A percentile compares a stretch with the other conserved stretches of the same genome.
Conservation (phyloP, 2,797 vertebrate species). For the Phataginus tricuspis region DNA sequence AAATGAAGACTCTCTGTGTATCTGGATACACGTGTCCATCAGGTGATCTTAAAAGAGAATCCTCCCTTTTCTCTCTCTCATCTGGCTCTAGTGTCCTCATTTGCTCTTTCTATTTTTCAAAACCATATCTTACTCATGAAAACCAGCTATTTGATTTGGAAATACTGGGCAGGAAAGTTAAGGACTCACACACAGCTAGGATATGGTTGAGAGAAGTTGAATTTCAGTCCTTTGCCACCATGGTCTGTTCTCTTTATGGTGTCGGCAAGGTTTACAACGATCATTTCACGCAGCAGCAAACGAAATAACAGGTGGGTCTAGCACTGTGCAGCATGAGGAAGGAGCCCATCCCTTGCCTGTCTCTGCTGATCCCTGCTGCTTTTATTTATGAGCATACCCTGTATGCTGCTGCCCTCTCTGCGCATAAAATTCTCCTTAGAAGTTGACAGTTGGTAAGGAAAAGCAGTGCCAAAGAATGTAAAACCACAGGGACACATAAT, state of each 20-base stretch:
- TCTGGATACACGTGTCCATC: neutral
- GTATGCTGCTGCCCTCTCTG: neutral
- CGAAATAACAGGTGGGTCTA: neutral
- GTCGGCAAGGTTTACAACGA: neutral
- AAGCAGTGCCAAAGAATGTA: neutral
- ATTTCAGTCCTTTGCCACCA: neutral
- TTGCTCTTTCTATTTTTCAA: neutral
- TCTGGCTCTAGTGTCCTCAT: neutral
- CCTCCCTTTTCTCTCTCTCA: neutral
- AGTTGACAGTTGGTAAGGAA: neutral
- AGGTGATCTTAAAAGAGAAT: neutral
- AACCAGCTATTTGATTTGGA: slow-evolving; percentile 18
- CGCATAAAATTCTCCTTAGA: neutral
- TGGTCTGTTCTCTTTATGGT: neutral
- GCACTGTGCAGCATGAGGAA: neutral
- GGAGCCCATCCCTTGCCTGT: neutral
- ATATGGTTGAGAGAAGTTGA: neutral
- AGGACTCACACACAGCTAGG: neutral
- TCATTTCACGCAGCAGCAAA: neutral
- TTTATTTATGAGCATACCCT: neutral
- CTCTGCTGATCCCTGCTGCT: neutral
- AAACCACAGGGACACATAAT: neutral
- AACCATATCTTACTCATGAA: neutral
- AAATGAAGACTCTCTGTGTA: neutral
- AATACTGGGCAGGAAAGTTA: neutral